Base-by-base conservation (phyloP, 2,113 vertebrate genomes). In the Cygnus buccinator region DNA sequence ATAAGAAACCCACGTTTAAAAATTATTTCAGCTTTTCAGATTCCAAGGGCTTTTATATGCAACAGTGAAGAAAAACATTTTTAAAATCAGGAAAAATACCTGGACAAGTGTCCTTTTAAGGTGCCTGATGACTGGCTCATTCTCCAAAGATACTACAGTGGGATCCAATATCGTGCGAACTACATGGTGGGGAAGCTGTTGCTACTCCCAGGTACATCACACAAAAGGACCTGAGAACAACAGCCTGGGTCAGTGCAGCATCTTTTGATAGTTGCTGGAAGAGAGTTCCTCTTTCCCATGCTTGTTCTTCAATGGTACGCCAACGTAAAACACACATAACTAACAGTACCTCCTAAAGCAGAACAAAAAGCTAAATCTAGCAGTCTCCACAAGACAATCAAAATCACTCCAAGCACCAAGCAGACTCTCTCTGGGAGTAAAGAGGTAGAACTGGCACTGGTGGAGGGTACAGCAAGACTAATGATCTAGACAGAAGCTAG, bases 81-180 rank as follows among this genome's bases (percentile, higher is more conserved):
- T 93, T 76, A 79, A 93, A 93, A 93, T 90, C 65, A 92, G 85
- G 78, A 90, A 78, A 77, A 95, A 86, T 92, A 95, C 91, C 96
- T 95, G 94, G 94, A 94, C 96, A 93, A 92, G 83, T 52, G 86
- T 94, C 91, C 86, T 84, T 94, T 94, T 94, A 95, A 88, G 86
- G 87, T 86, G 93, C 54, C 96, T 96, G 96, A 72, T 63, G 96
- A 86, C 41, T 89, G 82, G 61, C 83, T 94, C 89, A 94, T 59
- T 96, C 93, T 95, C 93, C 94, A 95, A 92, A 95, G 94, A 90
- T 41, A 92, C 89, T 95, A 94, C 67, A 93, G 91, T 61, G 79
- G 75, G 91, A 83, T 94, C 93, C 94, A 79, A 70, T 85, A 92
- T 48, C 16, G 11, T 86, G 91, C 44, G n/a, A 95, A 79, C 91